Base-by-base conservation (phyloP, 2,113 vertebrate species). In the Pleuronectes platessa region DNA sequence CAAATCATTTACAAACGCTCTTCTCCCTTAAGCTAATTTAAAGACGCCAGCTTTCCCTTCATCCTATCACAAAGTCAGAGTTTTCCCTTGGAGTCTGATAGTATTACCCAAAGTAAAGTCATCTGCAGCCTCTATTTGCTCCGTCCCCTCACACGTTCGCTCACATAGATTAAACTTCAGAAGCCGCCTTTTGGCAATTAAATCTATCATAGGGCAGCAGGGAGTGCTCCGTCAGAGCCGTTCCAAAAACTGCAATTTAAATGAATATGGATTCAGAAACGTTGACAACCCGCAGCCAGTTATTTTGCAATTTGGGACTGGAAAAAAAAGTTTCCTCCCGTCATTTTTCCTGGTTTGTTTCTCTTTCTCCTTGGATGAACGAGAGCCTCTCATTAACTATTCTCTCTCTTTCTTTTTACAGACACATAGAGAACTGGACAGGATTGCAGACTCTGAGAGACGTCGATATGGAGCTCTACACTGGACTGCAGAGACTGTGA, bases 391-490 rank as follows among this genome's bases (percentile, higher is more conserved):
- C 74, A 89, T 88, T 85, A 80, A 76, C 60, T 5, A 42, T 82
- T 82, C 54, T 86, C 61, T 90, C 42, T 88, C 53, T 86, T 45
- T 83, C 85, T 85, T 67, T 79, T 89, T 88, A 11, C 94, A 99
- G 98, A 97, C 96, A 98, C 93, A 96, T 99, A 93, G 97, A 99
- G 92, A 98, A 97, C 93, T 99, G 97, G 98, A 96, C 95, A 27
- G 96, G 96, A 67, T 88, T 99, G 90, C 96, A 98, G 90, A 98
- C 95, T 0, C 94, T 99, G 85, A 96, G 96, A 0, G 97, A 97
- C 0, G 96, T 99, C n/a, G 97, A 99, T 89, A 99, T 99, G 98
- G 98, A 97, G 90, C 97, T 99, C 80, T 99, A 99, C 92, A 97
- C 96, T 0, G 97, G 97, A 94, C 96, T 99, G 40, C 97, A 98